Base-by-base conservation (phyloP, 1,140 invertebrate species). In the Eurosta solidaginis region DNA sequence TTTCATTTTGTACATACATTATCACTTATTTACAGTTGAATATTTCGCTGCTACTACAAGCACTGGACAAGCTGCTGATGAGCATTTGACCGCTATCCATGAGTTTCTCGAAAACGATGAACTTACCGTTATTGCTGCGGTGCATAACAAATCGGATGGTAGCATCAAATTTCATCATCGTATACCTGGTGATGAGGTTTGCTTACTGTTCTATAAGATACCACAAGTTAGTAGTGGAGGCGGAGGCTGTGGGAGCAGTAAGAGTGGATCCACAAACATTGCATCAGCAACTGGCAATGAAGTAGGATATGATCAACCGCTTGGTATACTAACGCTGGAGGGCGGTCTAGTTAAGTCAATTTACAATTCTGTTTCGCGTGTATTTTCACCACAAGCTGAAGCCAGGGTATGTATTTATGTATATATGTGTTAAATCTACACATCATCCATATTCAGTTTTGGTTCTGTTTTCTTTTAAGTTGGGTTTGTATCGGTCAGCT, bases 261-360 rank as follows among this genome's bases (percentile, higher is more conserved):
- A 25, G 45, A 42, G 74, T 54, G 50, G n/a, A 2, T 6, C 76
- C 25, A 25, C 59, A 40, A 68, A 68, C 59, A 68, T 68, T 68
- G 44, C 17, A 45, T 22, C 73, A 22, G 73, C 45, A 5, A 22
- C 25, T 25, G 14, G 44, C 25, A 45, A 42, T 47, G 44, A 14
- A 17, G 59, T 33, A 49, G 76, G 59, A 49, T 76, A 78, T 49
- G 78, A 76, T 47, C 77, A 79, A 76, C 76, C 73, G 54, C 79
- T 88, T 80, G 87, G 87, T 80, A 86, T 88, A 80, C 80, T 88
- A 80, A 88, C 87, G 79, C 82, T 88, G 68, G 87, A 88, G 80
- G 87, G 87, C 80, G 87, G 87, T 77, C 78, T 88, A 83, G 85
- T 88, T 81, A 88, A 88, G 84, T 88, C 87, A 80, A 88, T 88